A percentile compares a stretch with the other conserved stretches of the same genome.
phyloP scores from a whole-genome alignment of 2,888 invertebrate genomes.

The Cyclophora albipunctata region DNA sequence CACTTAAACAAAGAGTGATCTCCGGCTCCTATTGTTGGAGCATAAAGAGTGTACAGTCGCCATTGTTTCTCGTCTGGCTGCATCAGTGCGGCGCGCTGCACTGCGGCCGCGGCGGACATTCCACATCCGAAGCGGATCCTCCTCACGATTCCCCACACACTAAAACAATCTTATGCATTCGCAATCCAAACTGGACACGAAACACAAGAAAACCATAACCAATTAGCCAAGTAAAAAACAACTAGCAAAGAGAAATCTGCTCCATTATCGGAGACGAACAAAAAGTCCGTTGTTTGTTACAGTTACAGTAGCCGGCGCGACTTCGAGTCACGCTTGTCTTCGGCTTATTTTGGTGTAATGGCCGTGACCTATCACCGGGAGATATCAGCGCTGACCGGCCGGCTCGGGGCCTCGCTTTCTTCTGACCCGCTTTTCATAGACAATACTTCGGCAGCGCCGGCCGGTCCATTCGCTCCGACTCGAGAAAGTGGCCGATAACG shows the following conservation, averaged over 20 bases:
- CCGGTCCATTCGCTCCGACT: conserved; percentile 37
- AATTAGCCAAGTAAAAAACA: conserved; percentile 42
- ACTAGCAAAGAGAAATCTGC: conserved; percentile 55
- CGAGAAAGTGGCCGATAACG: conserved; percentile 68
- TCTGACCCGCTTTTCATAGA: conserved; percentile 73
- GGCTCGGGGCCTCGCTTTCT: conserved; percentile 55
- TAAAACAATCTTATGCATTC: conserved; percentile 19
- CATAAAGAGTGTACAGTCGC: conserved; percentile 10
- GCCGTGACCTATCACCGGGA: conserved; percentile 68
- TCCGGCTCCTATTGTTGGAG: conserved; percentile 33
- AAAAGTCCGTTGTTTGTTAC: conserved; percentile 41
- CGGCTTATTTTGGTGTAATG: conserved; percentile 50
- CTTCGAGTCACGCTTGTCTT: conserved; percentile 31
- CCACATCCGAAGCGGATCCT: conserved; percentile 52
- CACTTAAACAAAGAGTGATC: conserved; percentile 49
- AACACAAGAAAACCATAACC: conserved; percentile 30
- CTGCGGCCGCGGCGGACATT: conserved; percentile 48
- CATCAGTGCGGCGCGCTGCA: too few species aligned
- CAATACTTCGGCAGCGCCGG: conserved; percentile 61
- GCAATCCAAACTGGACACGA: conserved; percentile 32
- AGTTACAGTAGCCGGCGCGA: conserved; percentile 38
- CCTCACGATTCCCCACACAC: conserved; percentile 23
- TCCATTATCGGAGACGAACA: conserved; percentile 47
- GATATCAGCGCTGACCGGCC: conserved; percentile 61
- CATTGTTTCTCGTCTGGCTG: background rate